Evolutionary conservation across 2,888 invertebrate species (phyloP), one percentile per base, ranked within the genome.

Genomic region (Heliconius ethilla): DNA sequence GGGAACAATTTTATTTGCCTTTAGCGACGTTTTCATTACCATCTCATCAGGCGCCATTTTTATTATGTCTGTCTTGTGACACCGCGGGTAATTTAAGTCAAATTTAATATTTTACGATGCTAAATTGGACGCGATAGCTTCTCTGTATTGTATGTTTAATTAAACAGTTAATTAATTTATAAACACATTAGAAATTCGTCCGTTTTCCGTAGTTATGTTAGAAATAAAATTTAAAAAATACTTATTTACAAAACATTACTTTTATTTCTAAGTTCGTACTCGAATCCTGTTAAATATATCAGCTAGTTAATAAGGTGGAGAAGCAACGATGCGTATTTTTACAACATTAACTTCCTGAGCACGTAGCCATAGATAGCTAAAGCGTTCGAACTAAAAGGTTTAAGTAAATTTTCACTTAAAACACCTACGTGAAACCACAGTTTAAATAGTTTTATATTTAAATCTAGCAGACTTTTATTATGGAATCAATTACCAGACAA

Each of bases 1-100:
- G 86, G 84, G 85, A 84, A 87, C 86, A 88, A 89, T 91, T 89
- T 89, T 78, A 83, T 82, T 81, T 78, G 80, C 87, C 87, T 89
- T 84, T 86, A 86, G 86, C 86, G 85, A 87, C 89, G 84, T 91
- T 91, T 90, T 90, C 90, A 91, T 91, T 91, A 91, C 86, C 86
- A 87, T 88, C 87, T 89, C 89, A 88, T 90, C 87, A 85, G 86
- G 83, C 86, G 87, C 86, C 85, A 87, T 88, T 89, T 87, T 88
- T 87, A 86, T 86, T 87, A 85, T 85, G 86, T 86, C 81, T 82
- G 83, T 83, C 83, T 78, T 79, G 84, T 85, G 84, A 84, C 84
- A 83, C 82, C 79, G 82, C 82, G 77, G 83, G 77, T 84, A 85
- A 87, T 87, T 86, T 82, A 82, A 84, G 85, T 85, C 86, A 87